phyloP scores from a whole-genome alignment of 2,113 vertebrate genomes.

The human region DNA sequence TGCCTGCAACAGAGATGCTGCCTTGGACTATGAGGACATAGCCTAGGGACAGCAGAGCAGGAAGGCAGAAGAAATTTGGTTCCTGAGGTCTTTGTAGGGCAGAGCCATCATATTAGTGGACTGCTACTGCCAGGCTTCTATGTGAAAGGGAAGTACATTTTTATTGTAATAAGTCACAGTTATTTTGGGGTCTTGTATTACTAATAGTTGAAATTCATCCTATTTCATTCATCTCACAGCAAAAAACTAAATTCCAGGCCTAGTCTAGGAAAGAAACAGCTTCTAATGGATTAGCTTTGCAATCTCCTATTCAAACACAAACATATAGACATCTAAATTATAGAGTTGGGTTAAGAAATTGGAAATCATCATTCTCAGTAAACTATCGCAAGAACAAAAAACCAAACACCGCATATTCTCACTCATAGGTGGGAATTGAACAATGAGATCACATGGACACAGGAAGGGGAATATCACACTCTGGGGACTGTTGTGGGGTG shows the following conservation, averaged over 20 bases:
- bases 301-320: not conserved
- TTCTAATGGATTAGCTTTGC: not conserved
- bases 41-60: not conserved
- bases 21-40: not conserved
- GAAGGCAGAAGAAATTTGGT: not conserved
- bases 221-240: not conserved
- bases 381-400: no score
- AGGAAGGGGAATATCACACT: no score
- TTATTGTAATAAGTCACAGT: not conserved
- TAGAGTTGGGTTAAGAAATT: not conserved
- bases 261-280: not conserved
- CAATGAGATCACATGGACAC: no score
- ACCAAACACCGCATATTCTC: no score
- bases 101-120: not conserved
- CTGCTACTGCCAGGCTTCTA: not conserved
- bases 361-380: no score
- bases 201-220: not conserved
- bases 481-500: no score
- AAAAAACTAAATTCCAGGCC: not conserved
- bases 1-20: not conserved
- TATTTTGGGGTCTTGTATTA: not conserved
- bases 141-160: not conserved
- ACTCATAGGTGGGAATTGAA: no score
- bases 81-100: not conserved
- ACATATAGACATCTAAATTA: not conserved